These are phyloP conservation scores for Proteles cristata DNA, from an alignment of 2,113 vertebrate species.

Conservation along the genomic window DNA sequence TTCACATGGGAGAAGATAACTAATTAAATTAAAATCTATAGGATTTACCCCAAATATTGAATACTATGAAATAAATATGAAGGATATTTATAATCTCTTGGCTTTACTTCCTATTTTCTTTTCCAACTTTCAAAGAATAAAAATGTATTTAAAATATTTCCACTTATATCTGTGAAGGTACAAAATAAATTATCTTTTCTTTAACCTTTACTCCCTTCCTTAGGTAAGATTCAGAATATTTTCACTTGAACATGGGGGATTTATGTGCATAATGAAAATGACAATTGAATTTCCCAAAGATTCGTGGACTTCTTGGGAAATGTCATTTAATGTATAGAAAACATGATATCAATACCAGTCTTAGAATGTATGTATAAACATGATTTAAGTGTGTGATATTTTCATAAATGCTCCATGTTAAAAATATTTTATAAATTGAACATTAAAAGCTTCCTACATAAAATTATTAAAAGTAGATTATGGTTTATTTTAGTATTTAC, in stretches of 20 bases:
- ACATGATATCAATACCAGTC: not conserved
- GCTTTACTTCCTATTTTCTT: constrained; percentile 6
- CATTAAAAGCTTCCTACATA: not conserved
- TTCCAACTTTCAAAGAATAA: constrained; percentile 41
- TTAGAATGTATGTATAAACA: not conserved
- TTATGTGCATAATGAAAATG: not conserved
- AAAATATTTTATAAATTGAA: constrained; percentile 49
- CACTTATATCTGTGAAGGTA: not conserved
- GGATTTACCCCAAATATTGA: not conserved
- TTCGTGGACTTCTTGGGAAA: not conserved
- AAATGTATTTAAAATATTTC: constrained; percentile 50
- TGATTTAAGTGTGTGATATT: constrained; percentile 22
- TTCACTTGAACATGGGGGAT: not conserved
- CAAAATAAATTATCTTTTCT: not conserved
- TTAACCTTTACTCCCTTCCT: not conserved
- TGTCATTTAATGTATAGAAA: not conserved
- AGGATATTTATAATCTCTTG: not conserved
- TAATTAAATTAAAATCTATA: not conserved
- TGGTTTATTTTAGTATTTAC: not conserved
- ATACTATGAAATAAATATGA: not conserved
- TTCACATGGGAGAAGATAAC: not conserved
- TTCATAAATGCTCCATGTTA: not conserved
- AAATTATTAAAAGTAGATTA: constrained; percentile 54
- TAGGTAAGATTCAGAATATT: not conserved
- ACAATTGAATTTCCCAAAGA: not conserved